Evolutionary conservation across 2,888 invertebrate species (phyloP).

Genomic region (Marronus borbonicus): DNA sequence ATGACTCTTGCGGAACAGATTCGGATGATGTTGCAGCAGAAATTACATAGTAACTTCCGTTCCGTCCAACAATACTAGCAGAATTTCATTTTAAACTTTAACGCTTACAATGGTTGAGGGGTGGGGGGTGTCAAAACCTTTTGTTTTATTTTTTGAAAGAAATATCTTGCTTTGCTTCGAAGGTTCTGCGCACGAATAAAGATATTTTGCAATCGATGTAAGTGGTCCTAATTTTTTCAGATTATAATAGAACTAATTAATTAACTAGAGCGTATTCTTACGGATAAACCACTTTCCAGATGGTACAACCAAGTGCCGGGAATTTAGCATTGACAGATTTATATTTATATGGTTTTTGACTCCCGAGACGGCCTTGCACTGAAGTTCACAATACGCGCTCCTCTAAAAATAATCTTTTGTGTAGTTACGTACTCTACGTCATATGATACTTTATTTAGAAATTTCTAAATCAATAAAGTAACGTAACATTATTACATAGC

Average conservation of each 20-base stretch:
- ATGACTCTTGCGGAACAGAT: neutral
- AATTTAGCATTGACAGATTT: too few relatives aligned
- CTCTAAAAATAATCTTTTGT: too few relatives aligned
- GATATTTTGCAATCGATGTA: too few relatives aligned
- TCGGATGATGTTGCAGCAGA: neutral
- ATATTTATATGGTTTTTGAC: too few relatives aligned
- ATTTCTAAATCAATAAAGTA: neutral
- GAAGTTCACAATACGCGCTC: too few relatives aligned
- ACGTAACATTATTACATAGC: too few relatives aligned
- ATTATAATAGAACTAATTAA: too few relatives aligned
- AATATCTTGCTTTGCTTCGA: neutral
- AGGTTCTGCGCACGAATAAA: neutral
- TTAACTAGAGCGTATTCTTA: too few relatives aligned
- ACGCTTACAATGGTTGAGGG: neutral
- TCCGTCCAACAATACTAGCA: neutral
- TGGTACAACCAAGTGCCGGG: too few relatives aligned
- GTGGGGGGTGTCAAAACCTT: neutral
- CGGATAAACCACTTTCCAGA: too few relatives aligned
- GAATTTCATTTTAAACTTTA: neutral
- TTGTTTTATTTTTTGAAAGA: neutral
- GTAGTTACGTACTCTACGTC: neutral
- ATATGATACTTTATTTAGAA: conserved; percentile 14
- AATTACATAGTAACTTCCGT: neutral
- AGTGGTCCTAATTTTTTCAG: too few relatives aligned
- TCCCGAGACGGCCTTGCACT: too few relatives aligned